phyloP scores from a whole-genome alignment of 2,888 invertebrate species.

The Apamea sordens region DNA sequence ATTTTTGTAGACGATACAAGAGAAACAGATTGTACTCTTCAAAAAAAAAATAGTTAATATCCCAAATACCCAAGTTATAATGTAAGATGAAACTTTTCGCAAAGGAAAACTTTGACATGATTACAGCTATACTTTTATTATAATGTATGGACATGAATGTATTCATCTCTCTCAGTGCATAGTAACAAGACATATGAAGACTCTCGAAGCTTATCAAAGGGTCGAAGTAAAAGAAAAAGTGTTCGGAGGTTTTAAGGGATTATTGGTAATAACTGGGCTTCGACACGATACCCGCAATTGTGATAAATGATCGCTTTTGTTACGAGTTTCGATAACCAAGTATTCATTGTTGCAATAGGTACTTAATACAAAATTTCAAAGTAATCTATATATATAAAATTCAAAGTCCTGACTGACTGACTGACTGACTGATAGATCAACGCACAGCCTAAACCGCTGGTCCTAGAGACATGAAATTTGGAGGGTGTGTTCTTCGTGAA shows the following conservation, averaged over 20 bases:
- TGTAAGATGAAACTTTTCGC: conserved; percentile 15
- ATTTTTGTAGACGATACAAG: neutral
- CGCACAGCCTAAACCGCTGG: no score
- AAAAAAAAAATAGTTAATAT: neutral
- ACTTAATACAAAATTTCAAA: neutral
- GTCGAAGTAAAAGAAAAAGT: neutral
- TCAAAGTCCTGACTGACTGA: no score
- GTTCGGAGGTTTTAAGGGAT: no score
- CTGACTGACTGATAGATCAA: no score
- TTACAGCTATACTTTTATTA: conserved; percentile 5
- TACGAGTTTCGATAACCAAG: neutral
- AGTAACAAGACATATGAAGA: no score
- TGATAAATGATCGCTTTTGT: conserved; percentile 7
- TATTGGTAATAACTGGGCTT: conserved; percentile 4
- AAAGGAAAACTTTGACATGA: conserved; percentile 25
- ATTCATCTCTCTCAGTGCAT: no score
- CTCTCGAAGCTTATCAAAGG: no score
- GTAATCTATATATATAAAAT: neutral
- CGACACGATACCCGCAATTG: conserved; percentile 1
- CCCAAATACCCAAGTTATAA: neutral
- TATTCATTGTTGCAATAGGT: neutral
- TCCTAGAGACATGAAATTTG: no score
- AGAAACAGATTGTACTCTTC: neutral
- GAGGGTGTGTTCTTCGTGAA: no score
- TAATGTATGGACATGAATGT: no score